A percentile compares a stretch with the other conserved stretches of the same genome.
These are phyloP conservation scores for Lasiommata megera DNA, from an alignment of 2,888 invertebrate genomes.

Conservation along the genomic window DNA sequence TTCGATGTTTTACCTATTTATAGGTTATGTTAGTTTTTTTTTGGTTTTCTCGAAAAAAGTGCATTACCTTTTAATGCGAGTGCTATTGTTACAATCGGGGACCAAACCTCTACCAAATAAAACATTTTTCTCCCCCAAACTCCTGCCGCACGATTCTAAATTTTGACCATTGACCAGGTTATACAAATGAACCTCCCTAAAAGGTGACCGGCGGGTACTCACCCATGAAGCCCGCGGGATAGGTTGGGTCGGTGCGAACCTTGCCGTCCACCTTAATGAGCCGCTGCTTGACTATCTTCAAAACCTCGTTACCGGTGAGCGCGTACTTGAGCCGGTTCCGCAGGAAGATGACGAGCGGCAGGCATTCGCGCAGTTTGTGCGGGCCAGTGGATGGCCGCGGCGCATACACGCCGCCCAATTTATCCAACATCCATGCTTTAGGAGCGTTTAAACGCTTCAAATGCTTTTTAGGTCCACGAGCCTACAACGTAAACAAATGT, in stretches of 20 bases:
- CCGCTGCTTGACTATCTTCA: slow-evolving; percentile 98
- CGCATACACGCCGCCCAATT: slow-evolving; percentile 98
- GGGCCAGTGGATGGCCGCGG: slow-evolving; percentile 98
- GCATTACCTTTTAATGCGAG: no score
- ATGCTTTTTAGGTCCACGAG: slow-evolving; percentile 99
- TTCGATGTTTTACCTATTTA: no score
- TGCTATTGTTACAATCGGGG: no score
- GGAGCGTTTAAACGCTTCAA: slow-evolving; percentile 99
- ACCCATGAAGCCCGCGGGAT: slow-evolving; percentile 99
- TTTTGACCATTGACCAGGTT: no score
- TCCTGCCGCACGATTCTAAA: no score
- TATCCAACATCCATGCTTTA: slow-evolving; percentile 99
- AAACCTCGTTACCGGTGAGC: slow-evolving; percentile 96
- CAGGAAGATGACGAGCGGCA: slow-evolving; percentile 97
- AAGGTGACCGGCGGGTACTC: no score
- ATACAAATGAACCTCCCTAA: no score
- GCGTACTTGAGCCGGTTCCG: slow-evolving; percentile 99
- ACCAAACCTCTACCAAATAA: no score
- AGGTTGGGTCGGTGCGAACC: slow-evolving; percentile 98
- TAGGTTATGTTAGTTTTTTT: no score
- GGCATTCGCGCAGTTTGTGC: slow-evolving; percentile 97
- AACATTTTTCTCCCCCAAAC: no score
- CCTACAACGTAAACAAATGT: slow-evolving; percentile 79
- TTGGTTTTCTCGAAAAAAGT: no score
- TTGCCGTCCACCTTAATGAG: slow-evolving; percentile 99